These are phyloP conservation scores for Trachythela sp. DNA, from an alignment of 64 coral and sea anemone species.

Conservation along the genomic window DNA sequence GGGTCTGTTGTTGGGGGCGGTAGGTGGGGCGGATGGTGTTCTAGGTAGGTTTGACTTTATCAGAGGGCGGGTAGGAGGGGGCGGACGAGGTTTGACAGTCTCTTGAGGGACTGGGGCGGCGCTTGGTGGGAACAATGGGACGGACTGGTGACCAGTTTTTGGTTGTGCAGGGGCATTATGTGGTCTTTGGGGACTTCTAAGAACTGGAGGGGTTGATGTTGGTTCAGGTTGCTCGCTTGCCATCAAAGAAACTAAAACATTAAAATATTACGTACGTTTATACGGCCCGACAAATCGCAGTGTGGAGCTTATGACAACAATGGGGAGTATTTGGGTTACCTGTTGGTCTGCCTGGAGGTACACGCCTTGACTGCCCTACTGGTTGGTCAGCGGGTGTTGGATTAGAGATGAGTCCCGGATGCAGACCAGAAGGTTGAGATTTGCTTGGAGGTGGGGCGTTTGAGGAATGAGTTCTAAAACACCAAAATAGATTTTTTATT, in stretches of 20 bases:
- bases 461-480: neutral
- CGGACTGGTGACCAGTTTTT: neutral
- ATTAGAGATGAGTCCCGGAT: neutral
- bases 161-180: neutral
- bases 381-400: neutral
- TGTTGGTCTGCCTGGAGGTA: neutral
- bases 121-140: neutral
- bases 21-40: neutral
- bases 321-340: neutral
- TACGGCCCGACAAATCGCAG: neutral
- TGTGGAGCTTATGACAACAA: too few species aligned
- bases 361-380: neutral
- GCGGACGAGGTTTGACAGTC: neutral
- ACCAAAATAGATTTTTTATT: too few species aligned
- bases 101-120: neutral
- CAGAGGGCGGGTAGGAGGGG: neutral
- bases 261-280: neutral
- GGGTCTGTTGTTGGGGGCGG: neutral
- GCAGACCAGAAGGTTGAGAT: neutral
- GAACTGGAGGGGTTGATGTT: neutral
- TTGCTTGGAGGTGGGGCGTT: neutral
- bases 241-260: neutral
- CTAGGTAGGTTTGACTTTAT: neutral
- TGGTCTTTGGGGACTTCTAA: neutral
- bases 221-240: neutral